Conservation (phyloP, 2,888 invertebrate species). For the Acronicta aceris region DNA sequence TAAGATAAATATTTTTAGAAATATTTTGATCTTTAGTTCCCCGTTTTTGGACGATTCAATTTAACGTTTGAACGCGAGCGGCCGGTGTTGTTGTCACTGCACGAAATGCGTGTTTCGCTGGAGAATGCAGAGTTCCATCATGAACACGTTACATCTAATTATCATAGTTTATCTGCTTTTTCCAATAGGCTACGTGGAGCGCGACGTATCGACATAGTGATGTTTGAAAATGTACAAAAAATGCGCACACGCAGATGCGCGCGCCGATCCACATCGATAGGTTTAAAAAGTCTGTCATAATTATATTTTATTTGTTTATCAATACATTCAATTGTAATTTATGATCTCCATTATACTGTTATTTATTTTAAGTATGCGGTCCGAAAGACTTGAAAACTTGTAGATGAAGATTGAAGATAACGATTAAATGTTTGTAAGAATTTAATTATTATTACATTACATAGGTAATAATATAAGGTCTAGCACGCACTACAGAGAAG, state of each 20-base stretch:
- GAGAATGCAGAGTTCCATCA: constrained; percentile 71
- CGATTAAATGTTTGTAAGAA: too few relatives aligned
- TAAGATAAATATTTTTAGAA: constrained; percentile 76
- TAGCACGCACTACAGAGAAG: too few relatives aligned
- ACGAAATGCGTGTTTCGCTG: constrained; percentile 70
- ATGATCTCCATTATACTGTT: background rate
- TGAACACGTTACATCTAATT: constrained; percentile 82
- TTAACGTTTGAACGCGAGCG: constrained; percentile 66
- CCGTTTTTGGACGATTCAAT: constrained; percentile 50
- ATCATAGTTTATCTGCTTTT: constrained; percentile 87
- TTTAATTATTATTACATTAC: too few relatives aligned
- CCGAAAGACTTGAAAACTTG: background rate
- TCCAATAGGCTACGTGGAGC: constrained; percentile 85
- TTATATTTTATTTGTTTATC: constrained; percentile 32
- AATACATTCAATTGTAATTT: background rate
- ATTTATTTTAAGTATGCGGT: too few relatives aligned
- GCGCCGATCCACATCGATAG: constrained; percentile 77
- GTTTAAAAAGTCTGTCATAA: constrained; percentile 83
- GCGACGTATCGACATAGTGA: constrained; percentile 80
- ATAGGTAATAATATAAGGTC: too few relatives aligned
- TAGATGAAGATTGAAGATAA: background rate
- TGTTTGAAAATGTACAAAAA: constrained; percentile 81
- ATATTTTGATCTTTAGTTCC: constrained; percentile 82
- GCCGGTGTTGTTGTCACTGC: constrained; percentile 63
- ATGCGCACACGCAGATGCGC: constrained; percentile 73